Conservation (phyloP, 2,797 vertebrate species). For the Eidolon dupreanum region DNA sequence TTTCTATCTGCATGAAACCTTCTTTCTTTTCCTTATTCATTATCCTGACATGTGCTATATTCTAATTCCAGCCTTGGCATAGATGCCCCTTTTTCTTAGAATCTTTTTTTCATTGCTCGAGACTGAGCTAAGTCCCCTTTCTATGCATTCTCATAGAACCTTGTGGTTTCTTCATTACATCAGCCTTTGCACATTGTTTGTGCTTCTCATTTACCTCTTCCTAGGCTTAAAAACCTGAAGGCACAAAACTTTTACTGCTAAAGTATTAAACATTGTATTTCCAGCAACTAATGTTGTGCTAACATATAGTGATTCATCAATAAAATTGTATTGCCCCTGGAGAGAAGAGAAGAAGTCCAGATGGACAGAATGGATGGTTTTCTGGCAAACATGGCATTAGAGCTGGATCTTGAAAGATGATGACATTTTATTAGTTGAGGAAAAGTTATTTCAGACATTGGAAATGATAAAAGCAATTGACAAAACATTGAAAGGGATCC, state of each 20-base stretch:
- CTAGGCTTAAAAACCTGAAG: not conserved
- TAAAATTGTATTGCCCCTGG: not conserved
- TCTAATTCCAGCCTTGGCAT: not conserved
- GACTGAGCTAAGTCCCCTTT: not conserved
- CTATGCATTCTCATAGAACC: not conserved
- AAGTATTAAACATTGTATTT: not conserved
- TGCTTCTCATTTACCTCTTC: not conserved
- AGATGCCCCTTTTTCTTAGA: not conserved
- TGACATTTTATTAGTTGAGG: not conserved
- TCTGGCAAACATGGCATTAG: not conserved
- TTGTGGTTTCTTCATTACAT: not conserved
- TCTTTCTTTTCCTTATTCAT: not conserved
- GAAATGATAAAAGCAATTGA: constrained; percentile 1
- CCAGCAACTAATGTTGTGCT: not conserved
- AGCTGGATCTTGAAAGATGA: not conserved
- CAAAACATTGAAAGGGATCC: not conserved
- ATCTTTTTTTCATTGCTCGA: not conserved
- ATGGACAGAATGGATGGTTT: not conserved
- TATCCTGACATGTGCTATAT: not conserved
- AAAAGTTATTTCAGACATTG: not conserved
- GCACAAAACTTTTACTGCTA: not conserved
- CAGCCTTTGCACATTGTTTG: not conserved
- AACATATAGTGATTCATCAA: not conserved
- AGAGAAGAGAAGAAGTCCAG: not conserved
- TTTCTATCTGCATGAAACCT: not conserved